Evolutionary conservation across 2,113 vertebrate genomes (phyloP).

Genomic region (Periophthalmodon schlosseri): DNA sequence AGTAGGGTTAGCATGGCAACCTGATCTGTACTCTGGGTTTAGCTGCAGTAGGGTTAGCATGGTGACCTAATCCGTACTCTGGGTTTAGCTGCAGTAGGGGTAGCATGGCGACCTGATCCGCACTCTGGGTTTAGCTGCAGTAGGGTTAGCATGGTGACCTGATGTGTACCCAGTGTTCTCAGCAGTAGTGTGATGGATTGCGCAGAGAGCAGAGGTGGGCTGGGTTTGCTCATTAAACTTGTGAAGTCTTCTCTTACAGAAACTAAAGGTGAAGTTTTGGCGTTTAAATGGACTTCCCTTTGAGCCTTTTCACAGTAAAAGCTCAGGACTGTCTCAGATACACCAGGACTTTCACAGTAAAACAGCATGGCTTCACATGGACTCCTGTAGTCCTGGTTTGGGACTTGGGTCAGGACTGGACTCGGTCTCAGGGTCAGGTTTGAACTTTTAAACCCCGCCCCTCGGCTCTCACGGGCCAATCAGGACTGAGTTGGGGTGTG

Average conservation of each 20-base stretch:
- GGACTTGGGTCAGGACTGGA: neutral
- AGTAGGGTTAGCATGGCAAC: too few species aligned
- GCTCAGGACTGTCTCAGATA: slow-evolving; percentile 4
- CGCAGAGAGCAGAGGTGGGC: neutral
- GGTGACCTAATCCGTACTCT: too few species aligned
- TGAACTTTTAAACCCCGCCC: slow-evolving; percentile 7
- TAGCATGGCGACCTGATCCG: too few species aligned
- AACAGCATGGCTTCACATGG: neutral
- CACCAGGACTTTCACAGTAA: slow-evolving; percentile 6
- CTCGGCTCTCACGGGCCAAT: neutral
- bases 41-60: too few species aligned
- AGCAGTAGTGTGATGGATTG: too few species aligned
- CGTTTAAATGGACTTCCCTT: slow-evolving; percentile 4
- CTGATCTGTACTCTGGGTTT: too few species aligned
- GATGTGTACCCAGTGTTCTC: too few species aligned
- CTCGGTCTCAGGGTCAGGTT: slow-evolving; percentile 7
- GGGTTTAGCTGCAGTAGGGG: too few species aligned
- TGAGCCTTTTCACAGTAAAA: slow-evolving; percentile 10
- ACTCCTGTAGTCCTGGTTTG: neutral
- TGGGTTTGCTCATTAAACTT: neutral
- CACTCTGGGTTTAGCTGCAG: too few species aligned
- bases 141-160: too few species aligned
- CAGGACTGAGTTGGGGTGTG: neutral
- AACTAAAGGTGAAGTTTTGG: slow-evolving; percentile 10
- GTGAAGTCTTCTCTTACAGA: slow-evolving; percentile 7